Base-by-base conservation (phyloP, 2,797 vertebrate genomes). In the Manis crassicaudata region DNA sequence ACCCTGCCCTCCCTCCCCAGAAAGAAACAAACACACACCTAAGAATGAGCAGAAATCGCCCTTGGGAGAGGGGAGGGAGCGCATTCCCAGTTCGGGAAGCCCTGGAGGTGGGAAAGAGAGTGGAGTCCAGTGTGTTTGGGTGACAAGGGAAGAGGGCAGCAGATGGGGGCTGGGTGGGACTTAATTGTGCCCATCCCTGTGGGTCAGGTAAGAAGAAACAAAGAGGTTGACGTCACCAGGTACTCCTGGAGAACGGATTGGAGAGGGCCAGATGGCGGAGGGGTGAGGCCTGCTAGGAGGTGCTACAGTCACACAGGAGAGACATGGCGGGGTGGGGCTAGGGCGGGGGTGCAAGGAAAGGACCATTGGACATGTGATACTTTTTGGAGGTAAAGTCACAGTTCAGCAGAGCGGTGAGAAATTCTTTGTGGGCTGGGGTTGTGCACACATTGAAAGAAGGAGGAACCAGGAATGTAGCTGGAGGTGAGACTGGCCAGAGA, bases 401-500 rank as follows among this genome's bases (percentile, higher is more conserved):
- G 13, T 65, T 70, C 73, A 14, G 29, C 73, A 14, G 75, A 37
- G 92, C 62, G 54, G 73, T 0, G 11, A 37, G 56, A 62, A 9
- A 11, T 18, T 60, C 35, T 79, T 54, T 43, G 60, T 14, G 67
- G 67, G 35, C 29, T 11, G 7, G 14, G 40, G 43, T 11, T 46
- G 46, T 10, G 46, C 46, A 46, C 8, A 5, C 7, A 23, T 0
- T 9, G 0, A 0, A 0, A 17, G 37, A 10, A 52, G 40, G 13
- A n/a, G 1, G 18, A 17, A 12, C 0, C 5, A 12, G 14, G 40
- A 7, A 32, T 2, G 3, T 6, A 23, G 13, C 23, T 43, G 40
- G 35, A 1, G 6, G 58, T 1, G n/a, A 52, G 72, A 14, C 43
- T 17, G 73, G 58, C n/a, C 32, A 58, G 40, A 62, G 63, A 29